Evolutionary conservation across 2,113 vertebrate genomes (phyloP).

Genomic region (Mohoua ochrocephala): DNA sequence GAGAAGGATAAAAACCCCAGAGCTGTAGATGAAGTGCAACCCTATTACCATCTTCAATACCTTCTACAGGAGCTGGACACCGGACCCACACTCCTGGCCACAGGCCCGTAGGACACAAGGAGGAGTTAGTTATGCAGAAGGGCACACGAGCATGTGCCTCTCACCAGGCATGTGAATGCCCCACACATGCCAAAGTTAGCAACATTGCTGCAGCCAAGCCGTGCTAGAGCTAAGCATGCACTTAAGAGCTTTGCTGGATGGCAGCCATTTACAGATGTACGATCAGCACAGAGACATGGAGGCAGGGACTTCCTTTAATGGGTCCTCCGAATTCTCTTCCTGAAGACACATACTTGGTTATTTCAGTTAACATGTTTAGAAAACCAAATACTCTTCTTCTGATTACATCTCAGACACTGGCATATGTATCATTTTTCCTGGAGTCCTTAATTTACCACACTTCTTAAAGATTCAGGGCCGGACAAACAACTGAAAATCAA

Average conservation of each 20-base stretch:
- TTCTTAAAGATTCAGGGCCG: background rate
- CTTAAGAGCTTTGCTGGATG: conserved; percentile 43
- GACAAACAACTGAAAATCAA: background rate
- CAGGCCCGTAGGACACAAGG: background rate
- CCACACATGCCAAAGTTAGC: conserved; percentile 35
- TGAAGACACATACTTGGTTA: background rate
- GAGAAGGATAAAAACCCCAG: background rate
- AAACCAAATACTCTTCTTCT: background rate
- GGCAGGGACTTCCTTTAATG: conserved; percentile 28
- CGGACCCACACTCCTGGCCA: background rate
- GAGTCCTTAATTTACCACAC: background rate
- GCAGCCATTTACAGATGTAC: conserved; percentile 24
- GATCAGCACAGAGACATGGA: background rate
- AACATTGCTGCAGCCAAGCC: background rate
- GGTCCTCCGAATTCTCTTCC: background rate
- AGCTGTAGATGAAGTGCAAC: background rate
- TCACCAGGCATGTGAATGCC: background rate
- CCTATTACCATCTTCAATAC: background rate
- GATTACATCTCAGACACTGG: background rate
- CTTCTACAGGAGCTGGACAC: background rate
- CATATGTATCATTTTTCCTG: background rate
- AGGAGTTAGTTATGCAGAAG: background rate
- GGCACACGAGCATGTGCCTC: background rate
- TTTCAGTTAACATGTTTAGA: background rate
- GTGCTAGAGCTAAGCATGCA: conserved; percentile 27